Conservation (phyloP, 2,797 vertebrate species). For the Psittacula echo region DNA sequence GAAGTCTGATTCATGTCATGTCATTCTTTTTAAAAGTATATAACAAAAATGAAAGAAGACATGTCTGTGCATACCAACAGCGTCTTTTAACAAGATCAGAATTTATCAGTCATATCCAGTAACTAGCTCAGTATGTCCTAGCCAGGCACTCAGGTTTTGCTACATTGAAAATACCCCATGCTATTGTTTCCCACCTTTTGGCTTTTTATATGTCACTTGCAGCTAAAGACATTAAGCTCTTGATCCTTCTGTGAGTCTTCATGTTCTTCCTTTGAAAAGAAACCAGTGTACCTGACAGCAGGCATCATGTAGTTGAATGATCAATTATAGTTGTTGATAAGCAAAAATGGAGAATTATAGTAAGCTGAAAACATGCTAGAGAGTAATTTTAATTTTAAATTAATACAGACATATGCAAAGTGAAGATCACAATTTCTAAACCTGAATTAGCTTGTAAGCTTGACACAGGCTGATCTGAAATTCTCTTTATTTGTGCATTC, state of each 20-base stretch:
- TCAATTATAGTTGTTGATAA: neutral
- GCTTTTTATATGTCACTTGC: neutral
- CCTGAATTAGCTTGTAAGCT: neutral
- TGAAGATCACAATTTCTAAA: neutral
- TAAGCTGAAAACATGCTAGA: neutral
- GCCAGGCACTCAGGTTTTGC: neutral
- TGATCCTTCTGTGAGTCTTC: neutral
- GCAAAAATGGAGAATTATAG: neutral
- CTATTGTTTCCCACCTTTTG: neutral
- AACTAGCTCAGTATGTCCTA: neutral
- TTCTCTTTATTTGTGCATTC: neutral
- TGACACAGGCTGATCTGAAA: neutral
- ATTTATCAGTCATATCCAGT: neutral
- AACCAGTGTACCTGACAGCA: neutral
- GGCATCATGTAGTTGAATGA: neutral
- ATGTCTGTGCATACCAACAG: neutral
- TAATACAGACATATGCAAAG: neutral
- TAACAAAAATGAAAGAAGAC: neutral
- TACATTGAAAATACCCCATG: neutral
- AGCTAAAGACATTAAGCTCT: neutral
- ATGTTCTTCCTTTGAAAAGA: neutral
- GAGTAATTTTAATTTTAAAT: constrained; percentile 4
- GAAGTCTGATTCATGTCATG: neutral
- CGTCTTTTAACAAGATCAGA: neutral
- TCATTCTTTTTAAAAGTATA: neutral